Percentiles rank a stretch among this genome's conserved stretches.
Conservation (phyloP, 2,797 vertebrate genomes). For the Salmo trutta region DNA sequence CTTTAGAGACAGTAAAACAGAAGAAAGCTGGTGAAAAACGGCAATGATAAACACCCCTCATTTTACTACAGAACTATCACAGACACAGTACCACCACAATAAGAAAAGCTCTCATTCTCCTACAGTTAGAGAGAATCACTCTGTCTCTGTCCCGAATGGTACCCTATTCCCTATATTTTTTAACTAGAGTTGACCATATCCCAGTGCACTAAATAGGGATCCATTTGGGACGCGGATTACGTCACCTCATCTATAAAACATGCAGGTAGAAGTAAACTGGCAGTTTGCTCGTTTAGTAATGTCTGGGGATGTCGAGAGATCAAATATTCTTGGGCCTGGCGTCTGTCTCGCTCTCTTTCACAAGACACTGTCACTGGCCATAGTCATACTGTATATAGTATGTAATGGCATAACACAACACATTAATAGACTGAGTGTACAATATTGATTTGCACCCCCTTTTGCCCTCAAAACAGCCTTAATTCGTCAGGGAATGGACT, state of each 20-base stretch:
- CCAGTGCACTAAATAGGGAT: too few relatives aligned
- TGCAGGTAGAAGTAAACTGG: constrained; percentile 74
- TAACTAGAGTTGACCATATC: too few relatives aligned
- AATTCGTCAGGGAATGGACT: too few relatives aligned
- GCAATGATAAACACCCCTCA: constrained; percentile 70
- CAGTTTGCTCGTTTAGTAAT: constrained; percentile 75
- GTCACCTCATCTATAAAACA: constrained; percentile 78
- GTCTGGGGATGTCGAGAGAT: constrained; percentile 69
- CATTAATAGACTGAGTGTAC: too few relatives aligned
- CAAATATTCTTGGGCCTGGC: constrained; percentile 67
- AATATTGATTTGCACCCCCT: too few relatives aligned
- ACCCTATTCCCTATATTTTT: too few relatives aligned
- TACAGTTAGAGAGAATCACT: constrained; percentile 38
- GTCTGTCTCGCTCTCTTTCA: constrained; percentile 56
- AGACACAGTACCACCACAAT: constrained; percentile 42
- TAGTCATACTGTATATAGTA: constrained; percentile 16
- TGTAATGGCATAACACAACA: too few relatives aligned
- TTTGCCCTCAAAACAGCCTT: too few relatives aligned
- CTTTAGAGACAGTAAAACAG: constrained; percentile 51
- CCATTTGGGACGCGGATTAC: background rate
- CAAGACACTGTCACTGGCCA: constrained; percentile 57
- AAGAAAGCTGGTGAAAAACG: constrained; percentile 66
- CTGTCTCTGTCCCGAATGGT: too few relatives aligned
- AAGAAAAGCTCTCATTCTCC: constrained; percentile 67
- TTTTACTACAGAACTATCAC: constrained; percentile 72